These are phyloP conservation scores for Apomyelois bistriatella DNA, from an alignment of 2,888 invertebrate genomes.

Conservation along the genomic window DNA sequence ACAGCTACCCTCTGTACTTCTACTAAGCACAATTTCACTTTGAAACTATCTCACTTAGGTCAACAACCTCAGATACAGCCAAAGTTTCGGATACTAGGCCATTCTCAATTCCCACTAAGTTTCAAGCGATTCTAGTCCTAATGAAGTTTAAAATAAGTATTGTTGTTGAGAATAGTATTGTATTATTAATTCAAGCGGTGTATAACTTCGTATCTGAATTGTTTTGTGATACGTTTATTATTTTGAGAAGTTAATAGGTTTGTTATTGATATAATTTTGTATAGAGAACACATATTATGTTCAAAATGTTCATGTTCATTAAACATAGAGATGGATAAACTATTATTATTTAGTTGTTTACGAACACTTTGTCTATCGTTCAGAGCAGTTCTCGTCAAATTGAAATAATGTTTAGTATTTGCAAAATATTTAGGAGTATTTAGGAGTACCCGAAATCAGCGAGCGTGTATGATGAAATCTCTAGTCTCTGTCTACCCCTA, in stretches of 20 bases:
- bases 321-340: too few species aligned
- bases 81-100: slow-evolving; percentile 8
- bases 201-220: not conserved
- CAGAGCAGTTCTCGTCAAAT: too few species aligned
- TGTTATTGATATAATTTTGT: not conserved
- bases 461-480: too few species aligned
- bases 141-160: not conserved
- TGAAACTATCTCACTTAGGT: not conserved
- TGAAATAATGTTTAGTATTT: too few species aligned
- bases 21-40: not conserved
- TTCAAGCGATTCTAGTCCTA: not conserved
- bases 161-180: not conserved
- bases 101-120: not conserved
- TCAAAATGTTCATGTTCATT: too few species aligned
- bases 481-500: too few species aligned
- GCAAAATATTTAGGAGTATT: too few species aligned
- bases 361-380: too few species aligned
- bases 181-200: not conserved
- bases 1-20: too few species aligned
- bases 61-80: slow-evolving; percentile 4
- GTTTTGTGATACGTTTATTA: slow-evolving; percentile 4
- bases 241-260: slow-evolving; percentile 7
- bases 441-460: too few species aligned
- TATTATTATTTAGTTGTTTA: too few species aligned
- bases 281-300: too few species aligned